Evolutionary conservation across 2,113 vertebrate species (phyloP).

Genomic region (Siniperca knerii): DNA sequence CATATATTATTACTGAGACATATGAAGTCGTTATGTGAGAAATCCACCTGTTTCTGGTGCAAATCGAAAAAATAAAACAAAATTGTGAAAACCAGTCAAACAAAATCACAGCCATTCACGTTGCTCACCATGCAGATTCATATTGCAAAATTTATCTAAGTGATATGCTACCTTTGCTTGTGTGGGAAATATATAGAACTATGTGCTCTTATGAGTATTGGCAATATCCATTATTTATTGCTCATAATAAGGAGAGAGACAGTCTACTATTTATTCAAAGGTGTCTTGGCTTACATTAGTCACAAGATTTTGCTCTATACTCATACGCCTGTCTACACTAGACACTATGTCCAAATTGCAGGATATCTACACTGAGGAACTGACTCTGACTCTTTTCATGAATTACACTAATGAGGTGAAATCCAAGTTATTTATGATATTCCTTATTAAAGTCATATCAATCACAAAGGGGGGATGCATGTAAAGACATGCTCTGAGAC

Average conservation of each 20-base stretch:
- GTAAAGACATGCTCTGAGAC: background rate
- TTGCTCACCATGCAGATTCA: background rate
- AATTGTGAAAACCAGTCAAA: constrained; percentile 7
- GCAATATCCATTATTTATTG: background rate
- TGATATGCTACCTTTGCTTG: background rate
- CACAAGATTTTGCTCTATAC: background rate
- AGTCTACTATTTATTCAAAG: background rate
- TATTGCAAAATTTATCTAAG: background rate
- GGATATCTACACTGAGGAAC: background rate
- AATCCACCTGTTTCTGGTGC: background rate
- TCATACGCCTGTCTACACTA: background rate
- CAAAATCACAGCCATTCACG: background rate
- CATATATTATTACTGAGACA: background rate
- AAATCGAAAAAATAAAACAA: background rate
- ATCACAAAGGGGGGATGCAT: background rate
- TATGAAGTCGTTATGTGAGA: background rate
- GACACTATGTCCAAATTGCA: background rate
- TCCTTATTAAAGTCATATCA: constrained; percentile 11
- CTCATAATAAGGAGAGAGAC: background rate
- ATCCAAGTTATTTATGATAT: background rate
- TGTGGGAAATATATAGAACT: background rate
- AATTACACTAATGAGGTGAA: constrained; percentile 20
- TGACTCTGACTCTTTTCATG: background rate
- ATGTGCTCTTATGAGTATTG: background rate
- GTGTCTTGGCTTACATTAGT: background rate